These are phyloP conservation scores for Pangasius djambal DNA, from an alignment of 2,797 vertebrate species.

Conservation along the genomic window DNA sequence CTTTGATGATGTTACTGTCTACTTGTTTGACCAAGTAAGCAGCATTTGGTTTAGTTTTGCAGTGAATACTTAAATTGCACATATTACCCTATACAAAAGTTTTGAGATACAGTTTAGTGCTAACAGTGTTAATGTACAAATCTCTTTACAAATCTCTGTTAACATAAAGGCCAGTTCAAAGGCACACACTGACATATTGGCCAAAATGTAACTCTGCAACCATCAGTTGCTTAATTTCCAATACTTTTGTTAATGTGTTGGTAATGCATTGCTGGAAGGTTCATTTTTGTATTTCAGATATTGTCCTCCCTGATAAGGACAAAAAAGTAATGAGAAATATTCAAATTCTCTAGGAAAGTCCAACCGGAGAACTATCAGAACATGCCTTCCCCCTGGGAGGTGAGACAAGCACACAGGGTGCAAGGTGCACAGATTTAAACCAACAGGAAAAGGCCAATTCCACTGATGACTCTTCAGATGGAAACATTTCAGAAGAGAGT, in stretches of 20 bases:
- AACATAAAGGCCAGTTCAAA: not conserved
- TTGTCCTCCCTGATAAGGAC: not conserved
- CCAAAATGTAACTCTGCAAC: not conserved
- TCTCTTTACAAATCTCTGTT: too few relatives aligned
- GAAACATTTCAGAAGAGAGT: conserved; percentile 83
- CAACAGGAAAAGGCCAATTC: conserved; percentile 62
- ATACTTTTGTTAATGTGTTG: not conserved
- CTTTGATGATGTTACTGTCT: conserved; percentile 94
- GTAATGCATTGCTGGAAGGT: not conserved
- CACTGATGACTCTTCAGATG: conserved; percentile 76
- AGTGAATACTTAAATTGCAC: not conserved
- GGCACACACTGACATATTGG: not conserved
- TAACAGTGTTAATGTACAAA: not conserved
- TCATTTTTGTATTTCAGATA: not conserved
- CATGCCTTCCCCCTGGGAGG: conserved; percentile 72
- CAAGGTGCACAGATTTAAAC: conserved; percentile 55
- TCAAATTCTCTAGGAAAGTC: conserved; percentile 83
- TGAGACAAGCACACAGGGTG: conserved; percentile 64
- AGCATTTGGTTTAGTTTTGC: not conserved
- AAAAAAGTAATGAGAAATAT: not conserved
- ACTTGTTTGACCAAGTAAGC: conserved; percentile 94
- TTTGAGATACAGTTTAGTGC: not conserved
- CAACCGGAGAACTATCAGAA: conserved; percentile 87
- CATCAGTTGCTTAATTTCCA: not conserved
- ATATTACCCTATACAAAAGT: not conserved